Conservation (phyloP, 2,113 vertebrate species). For the Suncus etruscus region DNA sequence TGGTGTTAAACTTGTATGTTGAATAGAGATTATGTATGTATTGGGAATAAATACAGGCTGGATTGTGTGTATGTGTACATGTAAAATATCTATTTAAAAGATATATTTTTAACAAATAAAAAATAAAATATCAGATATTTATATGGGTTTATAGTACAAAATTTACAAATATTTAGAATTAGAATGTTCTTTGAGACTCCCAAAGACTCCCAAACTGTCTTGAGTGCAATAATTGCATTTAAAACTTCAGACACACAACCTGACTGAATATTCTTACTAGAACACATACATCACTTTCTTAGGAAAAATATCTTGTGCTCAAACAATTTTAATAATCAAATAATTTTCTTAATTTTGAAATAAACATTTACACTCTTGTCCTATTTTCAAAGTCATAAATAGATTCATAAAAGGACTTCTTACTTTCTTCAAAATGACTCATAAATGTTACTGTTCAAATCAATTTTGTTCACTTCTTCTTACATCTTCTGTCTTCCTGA, state of each 20-base stretch:
- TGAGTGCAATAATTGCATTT: neutral
- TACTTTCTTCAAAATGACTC: neutral
- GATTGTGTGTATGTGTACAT: neutral
- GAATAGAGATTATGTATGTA: neutral
- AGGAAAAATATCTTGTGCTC: neutral
- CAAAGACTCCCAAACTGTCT: neutral
- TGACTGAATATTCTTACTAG: neutral
- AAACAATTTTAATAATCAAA: neutral
- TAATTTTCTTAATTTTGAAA: slow-evolving; percentile 1
- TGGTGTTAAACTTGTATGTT: neutral
- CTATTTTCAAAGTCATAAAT: neutral
- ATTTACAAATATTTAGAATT: slow-evolving; percentile 13
- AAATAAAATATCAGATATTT: neutral
- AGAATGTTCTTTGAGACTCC: neutral
- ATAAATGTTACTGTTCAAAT: neutral
- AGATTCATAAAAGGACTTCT: neutral
- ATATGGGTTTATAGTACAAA: neutral
- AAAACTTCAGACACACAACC: neutral
- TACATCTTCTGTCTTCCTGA: neutral
- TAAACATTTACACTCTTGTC: neutral
- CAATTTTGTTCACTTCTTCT: neutral
- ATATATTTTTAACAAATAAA: neutral
- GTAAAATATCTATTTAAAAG: neutral
- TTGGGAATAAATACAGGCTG: neutral
- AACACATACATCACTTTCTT: neutral